phyloP scores from a whole-genome alignment of 2,797 vertebrate genomes.

The Botia kubotai region DNA sequence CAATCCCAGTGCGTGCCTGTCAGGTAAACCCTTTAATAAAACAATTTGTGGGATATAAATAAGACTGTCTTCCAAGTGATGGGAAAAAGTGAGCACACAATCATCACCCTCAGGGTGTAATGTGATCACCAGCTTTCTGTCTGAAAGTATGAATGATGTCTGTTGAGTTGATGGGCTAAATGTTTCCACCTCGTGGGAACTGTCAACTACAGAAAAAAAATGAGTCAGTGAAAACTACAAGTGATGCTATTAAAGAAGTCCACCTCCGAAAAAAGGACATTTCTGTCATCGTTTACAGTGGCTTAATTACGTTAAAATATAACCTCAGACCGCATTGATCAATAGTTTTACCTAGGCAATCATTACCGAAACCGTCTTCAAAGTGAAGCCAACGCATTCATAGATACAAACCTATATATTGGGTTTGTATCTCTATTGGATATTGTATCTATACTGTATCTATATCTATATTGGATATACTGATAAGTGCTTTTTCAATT shows the following conservation, averaged over 20 bases:
- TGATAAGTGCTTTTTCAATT: no score
- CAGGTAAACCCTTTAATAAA: neutral
- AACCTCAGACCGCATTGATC: neutral
- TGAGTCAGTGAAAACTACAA: neutral
- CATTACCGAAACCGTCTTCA: slow-evolving; percentile 4
- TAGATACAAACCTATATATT: neutral
- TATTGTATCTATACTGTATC: no score
- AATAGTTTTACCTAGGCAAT: neutral
- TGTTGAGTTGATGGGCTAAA: slow-evolving; percentile 1
- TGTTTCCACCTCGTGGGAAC: neutral
- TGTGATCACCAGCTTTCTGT: slow-evolving; percentile 9
- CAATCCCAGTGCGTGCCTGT: neutral
- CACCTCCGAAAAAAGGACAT: neutral
- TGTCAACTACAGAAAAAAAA: neutral
- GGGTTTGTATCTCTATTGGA: no score
- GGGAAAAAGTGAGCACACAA: neutral
- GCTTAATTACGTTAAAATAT: neutral
- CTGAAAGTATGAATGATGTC: neutral
- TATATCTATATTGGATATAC: neutral
- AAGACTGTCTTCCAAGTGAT: neutral
- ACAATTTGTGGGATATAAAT: slow-evolving; percentile 7
- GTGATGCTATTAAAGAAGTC: no score
- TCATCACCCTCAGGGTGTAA: slow-evolving; percentile 10
- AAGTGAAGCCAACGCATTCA: neutral
- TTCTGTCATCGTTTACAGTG: neutral